A percentile compares a stretch with the other conserved stretches of the same genome.
phyloP scores from a whole-genome alignment of 2,888 invertebrate species.

The Vanessa cardui region DNA sequence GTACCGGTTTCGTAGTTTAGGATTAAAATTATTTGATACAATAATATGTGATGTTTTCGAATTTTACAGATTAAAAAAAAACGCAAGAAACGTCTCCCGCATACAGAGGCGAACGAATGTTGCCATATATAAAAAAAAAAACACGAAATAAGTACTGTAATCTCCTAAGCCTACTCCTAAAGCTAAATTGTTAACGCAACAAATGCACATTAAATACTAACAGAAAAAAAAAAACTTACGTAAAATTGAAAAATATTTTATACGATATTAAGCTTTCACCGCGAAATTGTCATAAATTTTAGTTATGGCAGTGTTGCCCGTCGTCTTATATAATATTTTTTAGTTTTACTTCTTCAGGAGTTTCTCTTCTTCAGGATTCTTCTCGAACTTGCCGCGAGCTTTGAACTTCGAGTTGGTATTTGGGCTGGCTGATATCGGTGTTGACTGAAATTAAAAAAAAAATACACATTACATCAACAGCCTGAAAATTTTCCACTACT shows the following conservation, averaged over 20 bases:
- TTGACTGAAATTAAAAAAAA: constrained; percentile 49
- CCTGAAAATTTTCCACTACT: too few relatives aligned
- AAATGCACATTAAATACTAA: constrained; percentile 37
- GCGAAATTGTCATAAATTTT: constrained; percentile 40
- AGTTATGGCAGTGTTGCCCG: constrained; percentile 37
- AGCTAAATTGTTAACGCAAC: constrained; percentile 39
- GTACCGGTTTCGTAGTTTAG: background rate
- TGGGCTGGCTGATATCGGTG: constrained; percentile 61
- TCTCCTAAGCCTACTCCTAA: constrained; percentile 34
- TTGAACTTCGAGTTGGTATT: constrained; percentile 63
- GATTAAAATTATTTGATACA: background rate
- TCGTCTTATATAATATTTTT: constrained; percentile 35
- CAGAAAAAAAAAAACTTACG: constrained; percentile 19
- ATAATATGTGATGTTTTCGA: constrained; percentile 9
- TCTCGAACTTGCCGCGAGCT: constrained; percentile 46
- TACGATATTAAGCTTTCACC: constrained; percentile 40
- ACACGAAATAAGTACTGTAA: constrained; percentile 47
- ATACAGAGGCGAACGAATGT: constrained; percentile 33
- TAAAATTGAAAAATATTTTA: constrained; percentile 27
- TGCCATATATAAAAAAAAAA: constrained; percentile 44
- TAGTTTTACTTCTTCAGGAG: constrained; percentile 64
- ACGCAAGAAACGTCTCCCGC: constrained; percentile 14
- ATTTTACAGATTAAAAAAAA: constrained; percentile 4
- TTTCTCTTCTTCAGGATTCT: constrained; percentile 65
- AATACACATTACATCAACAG: background rate